Conservation (phyloP, 2,113 vertebrate genomes). For the Zosterops japonicus region DNA sequence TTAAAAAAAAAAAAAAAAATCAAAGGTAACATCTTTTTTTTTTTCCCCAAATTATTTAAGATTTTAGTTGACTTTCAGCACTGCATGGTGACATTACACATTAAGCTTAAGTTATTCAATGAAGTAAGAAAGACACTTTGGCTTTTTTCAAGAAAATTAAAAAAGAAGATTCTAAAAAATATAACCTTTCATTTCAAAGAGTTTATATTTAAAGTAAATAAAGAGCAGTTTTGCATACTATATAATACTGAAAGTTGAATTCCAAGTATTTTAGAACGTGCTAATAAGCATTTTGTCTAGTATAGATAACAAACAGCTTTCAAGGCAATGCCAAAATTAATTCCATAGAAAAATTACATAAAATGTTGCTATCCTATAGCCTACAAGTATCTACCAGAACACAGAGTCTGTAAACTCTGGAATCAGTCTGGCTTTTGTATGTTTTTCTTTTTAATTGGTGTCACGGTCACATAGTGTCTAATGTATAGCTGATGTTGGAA, state of each 20-base stretch:
- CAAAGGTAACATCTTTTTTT: not conserved
- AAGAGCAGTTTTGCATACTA: not conserved
- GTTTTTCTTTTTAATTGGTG: not conserved
- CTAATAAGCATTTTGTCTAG: not conserved
- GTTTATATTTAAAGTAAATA: not conserved
- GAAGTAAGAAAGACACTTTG: not conserved
- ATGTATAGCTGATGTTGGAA: not conserved
- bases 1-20: not conserved
- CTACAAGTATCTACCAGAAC: not conserved
- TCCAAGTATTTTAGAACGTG: not conserved
- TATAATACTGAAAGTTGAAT: not conserved
- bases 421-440: not conserved
- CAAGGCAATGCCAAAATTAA: not conserved
- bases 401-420: not conserved
- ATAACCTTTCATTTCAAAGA: not conserved
- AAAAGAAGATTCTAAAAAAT: not conserved
- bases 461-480: not conserved
- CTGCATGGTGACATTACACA: not conserved
- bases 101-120: not conserved
- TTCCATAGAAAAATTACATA: not conserved
- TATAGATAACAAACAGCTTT: not conserved
- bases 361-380: not conserved
- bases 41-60: not conserved
- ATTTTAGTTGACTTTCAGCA: not conserved
- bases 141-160: not conserved